phyloP scores from a whole-genome alignment of 2,797 vertebrate species.

The Microctenopoma stevenorrisi region DNA sequence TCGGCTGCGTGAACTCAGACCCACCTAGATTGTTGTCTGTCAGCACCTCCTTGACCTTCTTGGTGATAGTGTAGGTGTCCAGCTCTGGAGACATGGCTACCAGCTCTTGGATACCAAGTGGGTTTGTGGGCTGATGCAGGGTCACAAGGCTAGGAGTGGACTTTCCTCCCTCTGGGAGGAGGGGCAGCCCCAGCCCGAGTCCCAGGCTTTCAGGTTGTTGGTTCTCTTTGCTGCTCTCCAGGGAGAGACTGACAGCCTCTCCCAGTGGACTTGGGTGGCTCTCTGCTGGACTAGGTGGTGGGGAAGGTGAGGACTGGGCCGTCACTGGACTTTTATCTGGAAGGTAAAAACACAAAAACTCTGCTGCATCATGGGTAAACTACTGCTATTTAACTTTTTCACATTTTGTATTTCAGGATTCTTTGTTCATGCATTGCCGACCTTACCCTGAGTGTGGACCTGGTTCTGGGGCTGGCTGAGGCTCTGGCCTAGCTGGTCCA shows the following conservation, averaged over 20 bases:
- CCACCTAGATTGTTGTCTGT: constrained; percentile 98
- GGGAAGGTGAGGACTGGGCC: constrained; percentile 89
- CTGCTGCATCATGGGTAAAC: neutral
- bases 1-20: constrained; percentile 17
- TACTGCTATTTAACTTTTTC: neutral
- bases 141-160: constrained; percentile 72
- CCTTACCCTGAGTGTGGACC: constrained; percentile 77
- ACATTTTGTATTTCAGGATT: neutral
- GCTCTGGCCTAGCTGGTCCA: constrained; percentile 93
- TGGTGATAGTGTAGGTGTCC: constrained; percentile 97
- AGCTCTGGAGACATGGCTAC: constrained; percentile 96
- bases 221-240: constrained; percentile 98
- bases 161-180: constrained; percentile 83
- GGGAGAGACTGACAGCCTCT: constrained; percentile 87
- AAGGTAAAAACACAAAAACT: constrained; percentile 1
- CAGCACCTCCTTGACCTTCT: constrained; percentile 98
- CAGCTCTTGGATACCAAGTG: constrained; percentile 94
- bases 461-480: constrained; percentile 82
- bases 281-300: constrained; percentile 89
- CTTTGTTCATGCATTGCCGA: neutral
- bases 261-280: constrained; percentile 86
- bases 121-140: constrained; percentile 81
- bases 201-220: constrained; percentile 90
- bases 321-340: constrained; percentile 88
- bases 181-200: constrained; percentile 71